Percentiles rank a stretch among this genome's conserved stretches.
These are phyloP conservation scores for Lasioglossum calceatum DNA, from an alignment of 2,888 invertebrate species.

Conservation along the genomic window DNA sequence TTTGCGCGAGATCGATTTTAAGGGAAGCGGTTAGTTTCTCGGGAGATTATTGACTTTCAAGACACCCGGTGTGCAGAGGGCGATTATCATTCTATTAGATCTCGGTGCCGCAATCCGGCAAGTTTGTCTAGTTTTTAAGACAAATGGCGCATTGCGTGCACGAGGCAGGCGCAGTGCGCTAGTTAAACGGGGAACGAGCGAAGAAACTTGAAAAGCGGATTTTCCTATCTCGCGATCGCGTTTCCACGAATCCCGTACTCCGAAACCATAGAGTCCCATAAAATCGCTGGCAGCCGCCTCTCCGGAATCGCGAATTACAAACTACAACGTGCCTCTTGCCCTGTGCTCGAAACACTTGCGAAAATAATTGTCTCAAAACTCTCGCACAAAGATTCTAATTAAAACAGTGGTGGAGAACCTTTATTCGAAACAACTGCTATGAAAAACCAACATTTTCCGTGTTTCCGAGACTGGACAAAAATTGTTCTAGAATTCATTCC, in stretches of 20 bases:
- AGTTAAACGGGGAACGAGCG: conserved; percentile 4
- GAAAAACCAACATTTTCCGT: not conserved
- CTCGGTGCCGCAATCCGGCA: conserved; percentile 9
- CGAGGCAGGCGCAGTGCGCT: conserved; percentile 33
- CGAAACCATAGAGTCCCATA: not conserved
- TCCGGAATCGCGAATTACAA: not conserved
- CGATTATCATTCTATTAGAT: not conserved
- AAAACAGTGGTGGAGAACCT: not conserved
- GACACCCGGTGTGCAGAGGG: not conserved
- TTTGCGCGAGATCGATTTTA: not conserved
- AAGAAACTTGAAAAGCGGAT: conserved; percentile 16
- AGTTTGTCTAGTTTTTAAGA: conserved; percentile 34
- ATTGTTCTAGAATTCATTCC: too few species aligned
- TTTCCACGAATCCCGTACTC: not conserved
- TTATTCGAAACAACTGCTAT: not conserved
- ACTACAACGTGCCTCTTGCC: not conserved
- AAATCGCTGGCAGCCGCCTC: not conserved
- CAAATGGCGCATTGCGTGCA: conserved; percentile 36
- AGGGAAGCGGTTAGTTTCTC: not conserved
- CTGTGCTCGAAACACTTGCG: not conserved
- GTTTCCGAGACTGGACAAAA: not conserved
- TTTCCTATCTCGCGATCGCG: conserved; percentile 11
- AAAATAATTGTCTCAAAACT: not conserved
- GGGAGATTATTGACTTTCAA: not conserved
- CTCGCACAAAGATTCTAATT: not conserved